Conservation (phyloP, 1,140 invertebrate species). For the Magallana gigas region DNA sequence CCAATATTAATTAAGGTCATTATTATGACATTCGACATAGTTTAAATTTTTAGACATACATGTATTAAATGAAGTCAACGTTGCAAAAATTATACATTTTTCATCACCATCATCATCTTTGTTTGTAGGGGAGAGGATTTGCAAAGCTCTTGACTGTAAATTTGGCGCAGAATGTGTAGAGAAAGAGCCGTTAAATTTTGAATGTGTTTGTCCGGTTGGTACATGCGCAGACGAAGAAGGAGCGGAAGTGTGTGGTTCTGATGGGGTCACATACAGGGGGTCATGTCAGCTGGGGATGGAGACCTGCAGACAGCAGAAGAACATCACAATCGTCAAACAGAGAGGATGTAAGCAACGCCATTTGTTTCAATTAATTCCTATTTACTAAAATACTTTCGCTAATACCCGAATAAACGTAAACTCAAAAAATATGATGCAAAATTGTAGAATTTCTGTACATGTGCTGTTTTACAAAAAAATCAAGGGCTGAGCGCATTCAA, state of each 20-base stretch:
- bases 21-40: no score
- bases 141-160: constrained; percentile 36
- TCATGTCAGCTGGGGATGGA: constrained; percentile 32
- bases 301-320: constrained; percentile 37
- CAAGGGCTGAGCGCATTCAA: no score
- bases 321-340: constrained; percentile 33
- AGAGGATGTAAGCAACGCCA: background rate
- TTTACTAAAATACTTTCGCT: no score
- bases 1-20: no score
- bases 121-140: constrained; percentile 13
- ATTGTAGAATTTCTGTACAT: no score
- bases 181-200: constrained; percentile 14
- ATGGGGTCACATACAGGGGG: constrained; percentile 27
- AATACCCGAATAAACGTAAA: no score
- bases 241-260: constrained; percentile 40
- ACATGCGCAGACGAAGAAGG: constrained; percentile 45
- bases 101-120: background rate
- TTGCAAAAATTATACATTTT: no score
- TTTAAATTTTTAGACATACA: no score
- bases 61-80: no score
- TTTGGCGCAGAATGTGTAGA: constrained; percentile 38
- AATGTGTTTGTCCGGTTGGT: constrained; percentile 41
- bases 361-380: background rate
- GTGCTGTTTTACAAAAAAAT: no score
- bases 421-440: no score